phyloP scores from a whole-genome alignment of 2,888 invertebrate species.

The Phyto melanocephala region DNA sequence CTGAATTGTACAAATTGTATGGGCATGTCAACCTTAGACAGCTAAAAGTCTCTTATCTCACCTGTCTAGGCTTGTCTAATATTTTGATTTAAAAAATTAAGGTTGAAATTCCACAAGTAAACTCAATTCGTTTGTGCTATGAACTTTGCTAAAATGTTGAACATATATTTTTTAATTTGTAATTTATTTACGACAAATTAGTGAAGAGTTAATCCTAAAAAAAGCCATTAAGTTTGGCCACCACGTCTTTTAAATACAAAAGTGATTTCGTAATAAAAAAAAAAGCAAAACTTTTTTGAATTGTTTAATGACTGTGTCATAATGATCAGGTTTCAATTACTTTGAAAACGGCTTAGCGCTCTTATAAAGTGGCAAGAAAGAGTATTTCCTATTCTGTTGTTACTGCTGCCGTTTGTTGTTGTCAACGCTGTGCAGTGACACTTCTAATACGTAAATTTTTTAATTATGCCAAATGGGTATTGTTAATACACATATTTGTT shows the following conservation, averaged over 20 bases:
- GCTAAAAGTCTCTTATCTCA: no score
- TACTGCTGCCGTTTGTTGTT: background rate
- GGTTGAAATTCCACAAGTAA: no score
- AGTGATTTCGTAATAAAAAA: background rate
- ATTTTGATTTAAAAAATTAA: no score
- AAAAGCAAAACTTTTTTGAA: conserved; percentile 24
- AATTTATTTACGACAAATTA: no score
- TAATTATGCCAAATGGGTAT: conserved; percentile 58
- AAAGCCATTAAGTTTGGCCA: background rate
- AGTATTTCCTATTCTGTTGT: conserved; percentile 44
- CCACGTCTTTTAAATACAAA: conserved; percentile 17
- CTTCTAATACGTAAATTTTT: conserved; percentile 57
- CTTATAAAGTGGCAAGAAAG: background rate
- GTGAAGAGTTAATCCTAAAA: no score
- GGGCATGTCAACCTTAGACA: no score
- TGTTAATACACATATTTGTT: background rate
- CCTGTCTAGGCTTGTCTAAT: no score
- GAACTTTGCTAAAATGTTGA: no score
- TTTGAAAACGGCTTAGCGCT: conserved; percentile 62
- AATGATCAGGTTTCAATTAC: conserved; percentile 75
- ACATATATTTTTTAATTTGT: no score
- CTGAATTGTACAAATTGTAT: no score
- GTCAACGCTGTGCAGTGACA: conserved; percentile 41
- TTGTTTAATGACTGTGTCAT: conserved; percentile 72
- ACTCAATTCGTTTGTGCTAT: no score